These are phyloP conservation scores for Dendrolimus houi DNA, from an alignment of 2,888 invertebrate genomes.

Conservation along the genomic window DNA sequence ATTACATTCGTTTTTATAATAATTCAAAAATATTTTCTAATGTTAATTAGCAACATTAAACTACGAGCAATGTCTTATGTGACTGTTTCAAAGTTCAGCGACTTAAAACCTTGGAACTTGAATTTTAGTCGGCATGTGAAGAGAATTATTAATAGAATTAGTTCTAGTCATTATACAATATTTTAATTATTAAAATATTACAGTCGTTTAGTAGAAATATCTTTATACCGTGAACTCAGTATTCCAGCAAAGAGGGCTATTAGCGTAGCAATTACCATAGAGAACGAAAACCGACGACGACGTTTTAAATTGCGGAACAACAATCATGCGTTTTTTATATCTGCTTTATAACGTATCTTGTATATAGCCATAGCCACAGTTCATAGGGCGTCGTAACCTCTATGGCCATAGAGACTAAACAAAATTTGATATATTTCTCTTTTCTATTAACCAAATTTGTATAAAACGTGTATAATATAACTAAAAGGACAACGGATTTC, in stretches of 20 bases:
- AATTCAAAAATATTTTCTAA: neutral
- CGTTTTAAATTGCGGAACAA: conserved; percentile 18
- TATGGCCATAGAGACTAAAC: too few relatives aligned
- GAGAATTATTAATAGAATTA: neutral
- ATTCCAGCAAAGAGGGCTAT: conserved; percentile 21
- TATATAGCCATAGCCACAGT: too few relatives aligned
- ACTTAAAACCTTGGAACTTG: neutral
- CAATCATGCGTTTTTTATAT: conserved; percentile 14
- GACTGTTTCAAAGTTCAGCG: neutral
- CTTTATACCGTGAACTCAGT: conserved; percentile 8
- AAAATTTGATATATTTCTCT: too few relatives aligned
- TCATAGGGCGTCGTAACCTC: too few relatives aligned
- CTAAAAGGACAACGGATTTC: too few relatives aligned
- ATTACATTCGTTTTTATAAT: neutral
- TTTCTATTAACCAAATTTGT: too few relatives aligned
- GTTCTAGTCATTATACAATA: neutral
- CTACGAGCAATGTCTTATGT: neutral
- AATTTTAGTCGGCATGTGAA: neutral
- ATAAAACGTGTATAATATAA: too few relatives aligned
- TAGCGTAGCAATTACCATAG: conserved; percentile 22
- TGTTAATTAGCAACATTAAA: neutral
- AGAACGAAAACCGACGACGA: conserved; percentile 22
- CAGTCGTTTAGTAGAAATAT: neutral
- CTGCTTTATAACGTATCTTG: too few relatives aligned
- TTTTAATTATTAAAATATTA: neutral